These are phyloP conservation scores for Drosophila austrosaltans DNA, from an alignment of 2,888 invertebrate species.

Conservation along the genomic window DNA sequence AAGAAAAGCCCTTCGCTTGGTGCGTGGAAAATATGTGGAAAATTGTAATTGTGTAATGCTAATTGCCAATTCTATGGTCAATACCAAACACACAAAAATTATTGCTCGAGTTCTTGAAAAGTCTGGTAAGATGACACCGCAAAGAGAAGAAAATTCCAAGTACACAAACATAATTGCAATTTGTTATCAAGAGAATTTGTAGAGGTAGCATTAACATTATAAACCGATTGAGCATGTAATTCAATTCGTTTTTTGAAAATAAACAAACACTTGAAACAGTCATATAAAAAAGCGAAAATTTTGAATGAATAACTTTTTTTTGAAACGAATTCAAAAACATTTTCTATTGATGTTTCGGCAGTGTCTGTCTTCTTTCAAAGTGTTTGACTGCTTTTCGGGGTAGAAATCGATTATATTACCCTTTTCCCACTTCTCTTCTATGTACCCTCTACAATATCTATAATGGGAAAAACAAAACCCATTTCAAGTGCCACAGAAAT, in stretches of 20 bases:
- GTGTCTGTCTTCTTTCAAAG: too few species aligned
- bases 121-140: conserved; percentile 26
- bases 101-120: conserved; percentile 43
- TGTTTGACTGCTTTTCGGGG: too few species aligned
- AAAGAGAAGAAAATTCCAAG: background rate
- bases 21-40: conserved; percentile 52
- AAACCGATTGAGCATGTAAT: background rate
- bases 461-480: background rate
- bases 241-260: too few species aligned
- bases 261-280: too few species aligned
- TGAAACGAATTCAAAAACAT: too few species aligned
- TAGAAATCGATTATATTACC: too few species aligned
- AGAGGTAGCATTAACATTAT: background rate
- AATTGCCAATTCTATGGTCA: conserved; percentile 60
- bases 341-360: too few species aligned
- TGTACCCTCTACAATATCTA: background rate
- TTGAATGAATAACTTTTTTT: too few species aligned
- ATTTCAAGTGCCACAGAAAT: background rate
- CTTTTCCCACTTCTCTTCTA: too few species aligned
- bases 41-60: conserved; percentile 64
- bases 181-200: too few species aligned
- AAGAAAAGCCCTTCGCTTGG: conserved; percentile 28
- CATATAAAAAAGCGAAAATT: too few species aligned
- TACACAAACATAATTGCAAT: too few species aligned
- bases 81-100: conserved; percentile 21